Evolutionary conservation across 2,888 invertebrate genomes (phyloP), one percentile per base, ranked within the genome.

Genomic region (Anoplius nigerrimus): DNA sequence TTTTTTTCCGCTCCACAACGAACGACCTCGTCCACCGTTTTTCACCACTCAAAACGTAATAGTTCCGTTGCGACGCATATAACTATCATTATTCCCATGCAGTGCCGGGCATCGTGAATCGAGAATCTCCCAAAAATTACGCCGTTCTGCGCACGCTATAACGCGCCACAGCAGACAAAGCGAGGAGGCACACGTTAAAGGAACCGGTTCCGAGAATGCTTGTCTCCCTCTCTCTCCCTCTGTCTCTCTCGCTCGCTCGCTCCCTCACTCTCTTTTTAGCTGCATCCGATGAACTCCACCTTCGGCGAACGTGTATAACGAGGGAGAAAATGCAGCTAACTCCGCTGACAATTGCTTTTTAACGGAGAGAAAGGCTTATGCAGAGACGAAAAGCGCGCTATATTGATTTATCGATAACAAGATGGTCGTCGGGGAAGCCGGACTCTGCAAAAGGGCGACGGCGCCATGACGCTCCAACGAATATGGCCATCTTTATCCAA

Each of bases 381-480:
- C 52, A 71, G 34, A 34, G 70, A 51, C 43, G 55, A 74, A 69
- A 71, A 62, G 67, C 79, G 70, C 78, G 80, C 70, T 78, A 73
- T 83, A 85, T 84, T 78, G 84, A 84, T 83, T 83, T 81, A 77
- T 81, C 81, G 81, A 79, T 78, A 78, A 79, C 81, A 85, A 84
- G 79, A 84, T 84, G 84, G 84, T 82, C 81, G 84, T 78, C 78
- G 72, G 69, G 53, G 76, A 76, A 80, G 77, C 76, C 75, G 68
- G 67, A 82, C 56, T 76, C 74, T 77, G 34, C 34, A 34, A 66
- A 78, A 77, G 78, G 70, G 75, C 73, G 72, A 78, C 76, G 82
- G 76, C 84, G 83, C 84, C 83, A 83, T 83, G 74, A 75, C 81
- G 76, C 76, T 66, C 56, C 59, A 61, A 62, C 72, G 62, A 75